Percentiles rank a stretch among this genome's conserved stretches.
Conservation (phyloP, 2,797 vertebrate species). For the Sebastes jordani region DNA sequence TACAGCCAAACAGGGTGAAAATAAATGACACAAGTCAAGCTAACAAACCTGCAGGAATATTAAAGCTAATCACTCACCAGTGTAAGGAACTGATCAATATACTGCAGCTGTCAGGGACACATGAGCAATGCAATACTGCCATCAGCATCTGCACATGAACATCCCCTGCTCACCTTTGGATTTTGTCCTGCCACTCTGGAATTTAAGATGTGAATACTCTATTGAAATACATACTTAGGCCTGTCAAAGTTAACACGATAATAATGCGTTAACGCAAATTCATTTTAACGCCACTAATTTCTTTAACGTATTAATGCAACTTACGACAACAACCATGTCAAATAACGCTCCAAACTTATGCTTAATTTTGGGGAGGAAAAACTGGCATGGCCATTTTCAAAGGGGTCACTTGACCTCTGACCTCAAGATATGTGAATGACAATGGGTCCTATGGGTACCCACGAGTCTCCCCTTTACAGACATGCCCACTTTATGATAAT, state of each 20-base stretch:
- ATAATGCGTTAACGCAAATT: too few species aligned
- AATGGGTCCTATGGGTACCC: rapidly evolving
- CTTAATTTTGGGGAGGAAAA: too few species aligned
- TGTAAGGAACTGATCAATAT: neutral
- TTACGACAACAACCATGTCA: rapidly evolving
- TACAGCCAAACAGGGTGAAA: constrained; percentile 1
- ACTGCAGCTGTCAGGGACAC: neutral
- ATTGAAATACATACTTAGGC: too few species aligned
- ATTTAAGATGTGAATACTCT: neutral
- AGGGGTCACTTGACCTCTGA: too few species aligned
- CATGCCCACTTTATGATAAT: too few species aligned
- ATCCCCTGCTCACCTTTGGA: neutral
- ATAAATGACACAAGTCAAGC: neutral
- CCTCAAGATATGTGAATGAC: too few species aligned
- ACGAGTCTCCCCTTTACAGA: too few species aligned
- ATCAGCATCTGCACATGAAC: neutral
- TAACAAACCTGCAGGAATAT: constrained; percentile 2
- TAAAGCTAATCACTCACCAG: neutral
- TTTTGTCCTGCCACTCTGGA: neutral
- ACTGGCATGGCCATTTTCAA: too few species aligned
- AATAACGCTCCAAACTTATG: too few species aligned
- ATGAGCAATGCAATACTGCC: neutral
- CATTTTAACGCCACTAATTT: too few species aligned
- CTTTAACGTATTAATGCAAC: too few species aligned
- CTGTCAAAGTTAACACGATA: rapidly evolving